Percentiles rank a stretch among this genome's conserved stretches.
Evolutionary conservation across 2,797 vertebrate species (phyloP).

Genomic region (Notamacropus eugenii): DNA sequence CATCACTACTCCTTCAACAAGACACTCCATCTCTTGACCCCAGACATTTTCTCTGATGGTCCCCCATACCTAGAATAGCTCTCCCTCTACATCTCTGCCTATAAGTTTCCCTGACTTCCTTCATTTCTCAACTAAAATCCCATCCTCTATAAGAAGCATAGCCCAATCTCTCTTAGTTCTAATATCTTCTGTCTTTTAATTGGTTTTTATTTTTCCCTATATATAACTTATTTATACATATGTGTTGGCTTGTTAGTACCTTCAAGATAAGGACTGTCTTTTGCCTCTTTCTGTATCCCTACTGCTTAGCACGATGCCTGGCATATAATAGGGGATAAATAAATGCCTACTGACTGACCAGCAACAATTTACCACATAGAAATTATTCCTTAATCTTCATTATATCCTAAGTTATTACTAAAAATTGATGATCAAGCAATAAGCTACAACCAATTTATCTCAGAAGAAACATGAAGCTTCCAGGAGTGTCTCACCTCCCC

Average conservation of each 20-base stretch:
- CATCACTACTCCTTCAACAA: neutral
- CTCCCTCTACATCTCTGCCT: neutral
- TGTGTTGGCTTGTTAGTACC: neutral
- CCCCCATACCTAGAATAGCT: neutral
- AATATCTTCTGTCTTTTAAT: neutral
- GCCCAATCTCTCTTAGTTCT: neutral
- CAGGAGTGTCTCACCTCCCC: neutral
- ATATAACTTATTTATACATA: neutral
- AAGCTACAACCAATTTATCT: conserved; percentile 23
- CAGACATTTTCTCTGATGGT: neutral
- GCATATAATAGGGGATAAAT: neutral
- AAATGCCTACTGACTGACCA: neutral
- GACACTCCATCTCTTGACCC: neutral
- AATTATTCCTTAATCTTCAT: conserved; percentile 37
- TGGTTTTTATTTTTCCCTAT: neutral
- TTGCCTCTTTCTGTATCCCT: neutral
- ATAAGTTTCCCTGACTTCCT: neutral
- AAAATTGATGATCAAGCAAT: conserved; percentile 10
- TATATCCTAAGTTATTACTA: conserved; percentile 40
- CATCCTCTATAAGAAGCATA: neutral
- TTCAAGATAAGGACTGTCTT: neutral
- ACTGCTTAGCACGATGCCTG: neutral
- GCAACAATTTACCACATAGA: neutral
- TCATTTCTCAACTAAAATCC: neutral
- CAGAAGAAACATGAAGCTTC: neutral